These are phyloP conservation scores for Eurytemora carolleeae DNA, from an alignment of 1,140 invertebrate genomes.

Conservation along the genomic window DNA sequence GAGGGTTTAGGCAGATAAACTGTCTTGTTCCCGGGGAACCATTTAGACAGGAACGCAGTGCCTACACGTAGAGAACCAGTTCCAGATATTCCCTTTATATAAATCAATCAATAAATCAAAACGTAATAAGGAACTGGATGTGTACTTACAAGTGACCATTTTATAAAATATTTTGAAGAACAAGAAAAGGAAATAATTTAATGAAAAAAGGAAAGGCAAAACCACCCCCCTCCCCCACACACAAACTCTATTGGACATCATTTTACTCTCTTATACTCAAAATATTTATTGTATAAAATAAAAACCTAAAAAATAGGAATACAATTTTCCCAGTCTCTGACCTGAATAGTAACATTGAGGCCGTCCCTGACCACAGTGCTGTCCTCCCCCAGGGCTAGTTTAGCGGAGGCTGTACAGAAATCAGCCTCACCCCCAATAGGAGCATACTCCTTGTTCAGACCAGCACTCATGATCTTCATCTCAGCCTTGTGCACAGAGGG, in stretches of 20 bases:
- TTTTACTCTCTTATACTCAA: too few species aligned
- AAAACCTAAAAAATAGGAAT: slow-evolving; percentile 8
- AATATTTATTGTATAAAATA: neutral
- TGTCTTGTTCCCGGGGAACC: slow-evolving; percentile 60
- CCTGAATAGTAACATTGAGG: slow-evolving; percentile 20
- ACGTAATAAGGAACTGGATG: neutral
- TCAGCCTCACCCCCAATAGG: slow-evolving; percentile 65
- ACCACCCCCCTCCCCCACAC: too few species aligned
- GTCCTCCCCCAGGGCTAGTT: slow-evolving; percentile 69
- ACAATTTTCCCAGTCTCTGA: too few species aligned
- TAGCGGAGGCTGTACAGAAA: slow-evolving; percentile 57
- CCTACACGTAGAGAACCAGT: slow-evolving; percentile 90
- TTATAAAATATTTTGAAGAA: too few species aligned
- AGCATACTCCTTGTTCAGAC: slow-evolving; percentile 87
- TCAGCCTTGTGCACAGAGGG: slow-evolving; percentile 74
- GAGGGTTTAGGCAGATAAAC: slow-evolving; percentile 85
- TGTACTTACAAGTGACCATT: neutral
- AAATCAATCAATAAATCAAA: slow-evolving; percentile 11
- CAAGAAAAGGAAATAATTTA: too few species aligned
- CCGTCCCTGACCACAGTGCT: slow-evolving; percentile 8
- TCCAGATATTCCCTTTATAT: slow-evolving; percentile 85
- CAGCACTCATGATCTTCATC: slow-evolving; percentile 41
- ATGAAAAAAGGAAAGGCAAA: too few species aligned
- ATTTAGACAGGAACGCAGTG: slow-evolving; percentile 65
- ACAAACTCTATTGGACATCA: too few species aligned